Base-by-base conservation (phyloP, 2,888 invertebrate genomes). In the Leptopilina drosophilae region DNA sequence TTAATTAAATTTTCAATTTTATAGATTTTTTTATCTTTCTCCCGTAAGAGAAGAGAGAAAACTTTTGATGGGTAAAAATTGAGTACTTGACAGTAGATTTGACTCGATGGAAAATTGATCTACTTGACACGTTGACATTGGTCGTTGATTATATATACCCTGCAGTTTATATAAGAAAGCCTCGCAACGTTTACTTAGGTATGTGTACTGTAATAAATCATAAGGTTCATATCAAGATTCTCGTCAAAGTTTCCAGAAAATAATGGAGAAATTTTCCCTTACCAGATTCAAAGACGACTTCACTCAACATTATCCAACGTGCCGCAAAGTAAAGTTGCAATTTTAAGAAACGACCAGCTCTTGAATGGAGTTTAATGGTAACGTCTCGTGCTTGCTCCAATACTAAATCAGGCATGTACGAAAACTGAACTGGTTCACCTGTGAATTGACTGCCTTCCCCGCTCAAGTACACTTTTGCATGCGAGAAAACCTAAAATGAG, bases 221-320 rank as follows among this genome's bases (percentile, higher is more conserved):
- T 42, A 15, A 3, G 33, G 33, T 49, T 9, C 4, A 20, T 46
- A 11, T 9, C 20, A 9, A 67, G 82, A 78, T 81, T 80, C 78
- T 80, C 77, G 66, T 66, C 42, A 14, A 42, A 81, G 77, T 80
- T 80, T 79, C 77, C 11, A 49, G 49, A 49, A 12, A 49, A 12
- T 33, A 33, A 49, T 9, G 0, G 11, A 49, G 49, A 49, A 49
- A 49, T 83, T 78, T 65, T 20, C 76, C 33, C 93, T 92, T 92
- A 97, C 97, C 95, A 87, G 97, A 97, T 88, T 95, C 94, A 91
- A 97, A 97, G 87, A 95, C 94, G 83, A 97, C 94, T 92, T 97
- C 97, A 91, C 97, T 96, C 88, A 97, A 93, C 93, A 97, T 94
- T 89, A 97, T 95, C 97, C 97, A 97, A 87, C 95, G 94, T 65